Evolutionary conservation across 2,888 invertebrate species (phyloP).

Genomic region (Acleris sparsana): DNA sequence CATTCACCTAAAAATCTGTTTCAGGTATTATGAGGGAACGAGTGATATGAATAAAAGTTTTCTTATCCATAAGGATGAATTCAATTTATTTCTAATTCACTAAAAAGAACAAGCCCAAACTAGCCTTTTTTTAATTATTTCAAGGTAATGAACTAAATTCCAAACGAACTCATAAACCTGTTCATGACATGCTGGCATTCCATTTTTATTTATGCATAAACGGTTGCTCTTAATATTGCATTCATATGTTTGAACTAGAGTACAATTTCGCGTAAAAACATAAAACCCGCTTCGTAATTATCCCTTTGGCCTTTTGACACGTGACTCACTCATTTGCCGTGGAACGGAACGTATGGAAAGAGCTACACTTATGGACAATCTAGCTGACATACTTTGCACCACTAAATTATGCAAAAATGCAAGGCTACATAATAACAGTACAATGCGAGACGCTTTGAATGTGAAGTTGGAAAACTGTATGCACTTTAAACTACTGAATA

Average conservation of each 20-base stretch:
- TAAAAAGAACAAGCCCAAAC: too few relatives aligned
- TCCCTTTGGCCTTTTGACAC: slow-evolving; percentile 58
- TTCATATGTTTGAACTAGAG: slow-evolving; percentile 37
- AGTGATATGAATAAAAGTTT: too few relatives aligned
- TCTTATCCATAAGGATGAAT: too few relatives aligned
- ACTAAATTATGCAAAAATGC: slow-evolving; percentile 35
- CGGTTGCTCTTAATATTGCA: slow-evolving; percentile 3
- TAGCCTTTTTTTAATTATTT: too few relatives aligned
- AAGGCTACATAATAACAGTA: slow-evolving; percentile 30
- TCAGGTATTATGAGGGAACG: too few relatives aligned
- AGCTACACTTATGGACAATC: slow-evolving; percentile 34
- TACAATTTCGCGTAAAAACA: slow-evolving; percentile 49
- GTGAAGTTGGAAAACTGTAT: neutral
- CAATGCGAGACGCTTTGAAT: slow-evolving; percentile 16
- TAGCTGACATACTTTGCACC: slow-evolving; percentile 21
- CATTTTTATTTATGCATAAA: slow-evolving; percentile 2
- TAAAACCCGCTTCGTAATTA: slow-evolving; percentile 54
- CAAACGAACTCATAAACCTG: neutral
- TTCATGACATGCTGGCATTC: neutral
- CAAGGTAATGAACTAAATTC: too few relatives aligned
- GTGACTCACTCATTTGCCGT: slow-evolving; percentile 52
- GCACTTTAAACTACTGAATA: neutral
- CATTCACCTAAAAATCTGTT: too few relatives aligned
- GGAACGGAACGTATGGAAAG: slow-evolving; percentile 28
- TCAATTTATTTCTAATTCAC: too few relatives aligned